Base-by-base conservation (phyloP, 2,888 invertebrate species). In the Apodemia duryi region DNA sequence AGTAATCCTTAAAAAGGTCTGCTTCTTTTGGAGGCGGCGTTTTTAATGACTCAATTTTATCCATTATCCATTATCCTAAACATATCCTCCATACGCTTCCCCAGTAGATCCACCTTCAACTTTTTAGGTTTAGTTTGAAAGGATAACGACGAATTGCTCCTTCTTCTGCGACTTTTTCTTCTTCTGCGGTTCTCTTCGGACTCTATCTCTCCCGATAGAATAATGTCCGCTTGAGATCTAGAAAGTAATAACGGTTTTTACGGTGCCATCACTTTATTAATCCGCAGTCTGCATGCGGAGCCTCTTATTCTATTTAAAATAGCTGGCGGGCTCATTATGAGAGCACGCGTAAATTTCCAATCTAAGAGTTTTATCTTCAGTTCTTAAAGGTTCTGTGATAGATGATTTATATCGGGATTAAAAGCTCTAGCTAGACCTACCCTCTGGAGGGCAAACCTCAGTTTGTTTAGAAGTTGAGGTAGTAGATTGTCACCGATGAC, bases 291-390 rank as follows among this genome's bases (percentile, higher is more conserved):
- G 52, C 1, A 28, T 21, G 52, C 52, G 21, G 52, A 52, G 11
- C 52, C 52, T 52, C 52, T 52, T 52, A 52, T 52, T 52, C 52
- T 52, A 7, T 52, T 52, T 21, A 28, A n/a, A 9, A 52, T 52
- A 9, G 52, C 52, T 28, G 52, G 52, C 2, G 52, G 52, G 21
- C 61, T 38, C 7, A 61, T 35, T 29, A 61, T 61, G 5, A 61
- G 61, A 6, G 61, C 61, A 35, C 61, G 10, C 21, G 41, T 61
- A 61, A 61, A 61, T 11, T 32, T 21, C 35, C 61, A 61, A 13
- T 65, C 52, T 6, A 61, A 21, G 7, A 41, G 7, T 43, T 61
- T 43, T 10, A n/a, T n/a, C 41, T 21, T 9, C 2, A 41, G n/a
- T 11, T 61, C 61, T 10, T 43, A 13, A 21, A 38, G 43, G 6